Base-by-base conservation (phyloP, 2,888 invertebrate genomes). In the Nebria salina region DNA sequence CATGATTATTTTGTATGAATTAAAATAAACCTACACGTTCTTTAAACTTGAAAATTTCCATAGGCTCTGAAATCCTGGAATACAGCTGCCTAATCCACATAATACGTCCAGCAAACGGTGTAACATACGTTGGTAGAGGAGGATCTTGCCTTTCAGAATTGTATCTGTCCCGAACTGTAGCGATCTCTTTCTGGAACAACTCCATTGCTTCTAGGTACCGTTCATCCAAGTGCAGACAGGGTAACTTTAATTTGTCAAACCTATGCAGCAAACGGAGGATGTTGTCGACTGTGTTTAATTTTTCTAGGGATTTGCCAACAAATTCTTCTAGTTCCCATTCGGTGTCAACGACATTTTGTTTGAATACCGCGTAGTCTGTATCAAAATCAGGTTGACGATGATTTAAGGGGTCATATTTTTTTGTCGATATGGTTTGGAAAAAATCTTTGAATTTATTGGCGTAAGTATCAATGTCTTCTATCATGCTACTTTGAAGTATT, bases 71-170 rank as follows among this genome's bases (percentile, higher is more conserved):
- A 77, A 97, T 93, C 83, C 93, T 92, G 82, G 91, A 91, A 84
- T 94, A 93, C 82, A 96, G 92, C 85, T 95, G 95, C 82, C 96
- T 90, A 83, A 96, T 94, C 97, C 97, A 97, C 87, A 93, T 91
- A 25, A 97, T 93, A 85, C 96, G 91, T 4, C 96, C 97, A 15
- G 95, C 91, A 15, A 95, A 93, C 0, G 96, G 95, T 2, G 97
- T 95, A 90, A 94, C 92, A 86, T 95, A 94, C 81, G 94, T 90
- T 0, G 95, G 92, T 9, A 96, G 87, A 1, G 93, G 92, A 0
- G 96, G 96, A 83, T 93, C 91, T 81, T 94, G 93, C 84, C 95
- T 91, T 84, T 94, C 93, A 86, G 94, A 94, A 83, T 96, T 95
- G 85, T 97, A 96, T 80, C 93, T 91, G 88, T 95, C 95, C 65